These are phyloP conservation scores for Caerostris extrusa DNA, from an alignment of 1,140 invertebrate genomes.

Conservation along the genomic window DNA sequence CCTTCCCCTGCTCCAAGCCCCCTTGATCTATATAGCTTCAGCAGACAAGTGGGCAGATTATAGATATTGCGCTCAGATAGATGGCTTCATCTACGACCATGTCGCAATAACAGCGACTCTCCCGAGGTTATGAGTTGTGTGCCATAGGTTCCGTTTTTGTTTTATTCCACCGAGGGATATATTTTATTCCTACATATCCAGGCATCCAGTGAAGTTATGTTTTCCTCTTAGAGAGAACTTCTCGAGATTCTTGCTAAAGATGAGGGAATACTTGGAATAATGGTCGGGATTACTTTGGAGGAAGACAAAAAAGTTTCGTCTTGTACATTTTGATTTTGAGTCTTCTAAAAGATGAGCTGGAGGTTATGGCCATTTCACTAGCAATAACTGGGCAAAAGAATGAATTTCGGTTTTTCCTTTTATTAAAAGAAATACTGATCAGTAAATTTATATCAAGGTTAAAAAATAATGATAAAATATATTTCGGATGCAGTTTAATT, in stretches of 20 bases:
- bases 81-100: constrained; percentile 61
- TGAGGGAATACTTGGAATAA: not conserved
- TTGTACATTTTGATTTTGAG: too few relatives aligned
- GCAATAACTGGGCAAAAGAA: too few relatives aligned
- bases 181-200: constrained; percentile 27
- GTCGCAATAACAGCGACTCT: constrained; percentile 55
- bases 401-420: too few relatives aligned
- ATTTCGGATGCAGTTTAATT: too few relatives aligned
- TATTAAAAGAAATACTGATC: too few relatives aligned
- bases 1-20: not conserved
- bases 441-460: too few relatives aligned
- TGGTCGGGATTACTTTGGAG: not conserved
- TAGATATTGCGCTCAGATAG: constrained; percentile 69
- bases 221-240: not conserved
- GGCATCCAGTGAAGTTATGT: not conserved
- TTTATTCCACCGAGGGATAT: not conserved
- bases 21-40: constrained; percentile 46
- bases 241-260: constrained; percentile 15
- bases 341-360: too few relatives aligned
- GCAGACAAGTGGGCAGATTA: constrained; percentile 69
- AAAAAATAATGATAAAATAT: too few relatives aligned
- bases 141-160: not conserved
- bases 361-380: too few relatives aligned
- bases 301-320: not conserved
- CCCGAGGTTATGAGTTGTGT: constrained; percentile 39